Conservation (phyloP, 2,797 vertebrate genomes). For the Dromococcyx pavoninus region DNA sequence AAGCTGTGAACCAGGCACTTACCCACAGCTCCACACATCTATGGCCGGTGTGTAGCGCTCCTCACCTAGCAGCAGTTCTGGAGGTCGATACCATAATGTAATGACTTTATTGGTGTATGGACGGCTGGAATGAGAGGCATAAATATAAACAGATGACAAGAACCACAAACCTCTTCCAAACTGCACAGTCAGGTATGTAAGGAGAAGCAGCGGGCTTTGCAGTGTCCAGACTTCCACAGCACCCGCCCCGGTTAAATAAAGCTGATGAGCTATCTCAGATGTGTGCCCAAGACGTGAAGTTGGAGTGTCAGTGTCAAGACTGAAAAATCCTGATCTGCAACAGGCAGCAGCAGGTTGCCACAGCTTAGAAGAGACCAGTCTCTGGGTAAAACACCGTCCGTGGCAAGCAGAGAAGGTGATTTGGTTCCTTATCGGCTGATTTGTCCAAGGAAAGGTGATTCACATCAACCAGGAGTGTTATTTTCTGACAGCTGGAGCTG, state of each 20-base stretch:
- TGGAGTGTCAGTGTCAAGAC: neutral
- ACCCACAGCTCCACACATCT: slow-evolving; percentile 99
- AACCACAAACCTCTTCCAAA: neutral
- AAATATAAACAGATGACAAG: neutral
- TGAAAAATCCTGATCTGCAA: neutral
- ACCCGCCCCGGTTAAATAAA: neutral
- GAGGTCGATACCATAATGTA: slow-evolving; percentile 97
- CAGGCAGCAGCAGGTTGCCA: neutral
- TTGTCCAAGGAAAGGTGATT: neutral
- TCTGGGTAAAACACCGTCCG: neutral
- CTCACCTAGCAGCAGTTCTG: slow-evolving; percentile 94
- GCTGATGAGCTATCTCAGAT: accelerated
- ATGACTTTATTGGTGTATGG: slow-evolving; percentile 99
- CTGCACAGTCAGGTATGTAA: accelerated
- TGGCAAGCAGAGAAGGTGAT: neutral
- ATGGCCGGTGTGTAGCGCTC: slow-evolving; percentile 97
- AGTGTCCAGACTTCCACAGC: neutral
- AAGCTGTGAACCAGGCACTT: slow-evolving; percentile 52
- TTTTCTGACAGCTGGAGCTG: neutral
- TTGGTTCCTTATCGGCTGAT: neutral
- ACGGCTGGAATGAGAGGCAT: slow-evolving; percentile 80
- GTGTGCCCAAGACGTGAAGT: accelerated
- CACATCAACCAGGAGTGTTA: neutral
- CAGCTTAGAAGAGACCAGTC: neutral
- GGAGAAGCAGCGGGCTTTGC: neutral